Conservation (phyloP, 2,888 invertebrate species). For the Parelbella ahira region DNA sequence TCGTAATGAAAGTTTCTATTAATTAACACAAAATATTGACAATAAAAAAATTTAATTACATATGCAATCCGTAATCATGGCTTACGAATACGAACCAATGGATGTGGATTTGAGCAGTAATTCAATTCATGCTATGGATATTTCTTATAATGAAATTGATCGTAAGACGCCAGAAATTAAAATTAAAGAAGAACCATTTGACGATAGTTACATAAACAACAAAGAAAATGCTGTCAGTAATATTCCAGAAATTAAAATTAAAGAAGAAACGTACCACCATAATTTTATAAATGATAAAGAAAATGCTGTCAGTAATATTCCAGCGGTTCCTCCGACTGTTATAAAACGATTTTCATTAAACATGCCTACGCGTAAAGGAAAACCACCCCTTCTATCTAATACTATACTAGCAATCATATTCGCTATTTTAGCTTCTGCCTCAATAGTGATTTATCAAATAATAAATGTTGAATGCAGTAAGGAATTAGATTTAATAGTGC, state of each 20-base stretch:
- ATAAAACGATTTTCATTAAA: conserved; percentile 17
- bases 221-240: conserved; percentile 15
- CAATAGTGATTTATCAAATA: conserved; percentile 30
- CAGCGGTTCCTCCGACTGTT: conserved; percentile 13
- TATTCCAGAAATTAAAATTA: conserved; percentile 21
- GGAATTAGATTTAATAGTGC: conserved; percentile 37
- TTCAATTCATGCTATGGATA: conserved; percentile 55
- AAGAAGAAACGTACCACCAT: conserved; percentile 23
- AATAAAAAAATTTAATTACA: no score
- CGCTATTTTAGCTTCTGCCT: neutral
- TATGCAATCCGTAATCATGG: no score
- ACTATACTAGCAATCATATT: conserved; percentile 4
- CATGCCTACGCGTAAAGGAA: conserved; percentile 3
- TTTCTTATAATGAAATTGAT: conserved; percentile 43
- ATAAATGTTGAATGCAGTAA: conserved; percentile 48
- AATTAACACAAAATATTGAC: no score
- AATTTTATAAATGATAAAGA: no score
- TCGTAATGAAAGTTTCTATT: no score
- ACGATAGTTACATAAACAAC: no score
- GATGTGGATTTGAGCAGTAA: conserved; percentile 61
- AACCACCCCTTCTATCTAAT: neutral
- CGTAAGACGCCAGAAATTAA: conserved; percentile 23
- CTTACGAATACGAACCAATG: conserved; percentile 53
- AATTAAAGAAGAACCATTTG: conserved; percentile 14
- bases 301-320: conserved; percentile 11